Evolutionary conservation across 2,888 invertebrate species (phyloP), one percentile per base, ranked within the genome.

Genomic region (Ischnus inquisitorius): DNA sequence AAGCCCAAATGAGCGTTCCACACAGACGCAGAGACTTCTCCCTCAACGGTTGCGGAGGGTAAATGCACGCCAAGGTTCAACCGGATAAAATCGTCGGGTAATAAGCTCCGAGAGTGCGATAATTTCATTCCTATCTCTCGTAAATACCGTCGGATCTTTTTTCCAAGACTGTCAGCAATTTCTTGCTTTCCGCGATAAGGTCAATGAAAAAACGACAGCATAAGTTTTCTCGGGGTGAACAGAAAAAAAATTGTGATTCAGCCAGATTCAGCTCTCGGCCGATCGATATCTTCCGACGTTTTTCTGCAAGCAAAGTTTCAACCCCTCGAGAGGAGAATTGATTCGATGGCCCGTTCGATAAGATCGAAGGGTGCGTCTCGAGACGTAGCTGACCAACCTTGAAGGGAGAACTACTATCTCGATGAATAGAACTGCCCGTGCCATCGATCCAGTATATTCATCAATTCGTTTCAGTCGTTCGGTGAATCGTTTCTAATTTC

Each of bases 261-360:
- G 0, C 12, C 54, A 22, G 3, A 54, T 54, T 19, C 22, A 22
- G 10, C 22, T 54, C 22, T 54, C 22, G 22, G 10, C 19, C 19
- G 54, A 54, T 54, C 54, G 54, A 54, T 22, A 10, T 54, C 22
- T 34, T 34, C 19, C 16, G 6, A 19, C 3, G n/a, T 43, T 41
- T 57, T 57, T 22, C 14, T 25, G 16, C 54, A 22, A 3, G 10
- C 0, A 22, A 34, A 54, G 22, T 22, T 12, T 22, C 22, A 12
- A 54, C 19, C 22, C 54, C 39, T 16, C 28, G 39, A 43, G 62
- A 19, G 39, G 75, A 48, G 65, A 83, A 75, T 75, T 75, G 75
- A 79, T 79, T 64, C 28, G 64, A 75, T 75, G n/a, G 54, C 8
- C n/a, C 6, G 34, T 12, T 62, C 41, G 74, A 68, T 72, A 68